A percentile compares a stretch with the other conserved stretches of the same genome.
These are phyloP conservation scores for Umimayanthus chanpuru DNA, from an alignment of 92 coral and sea anemone species.

Conservation along the genomic window DNA sequence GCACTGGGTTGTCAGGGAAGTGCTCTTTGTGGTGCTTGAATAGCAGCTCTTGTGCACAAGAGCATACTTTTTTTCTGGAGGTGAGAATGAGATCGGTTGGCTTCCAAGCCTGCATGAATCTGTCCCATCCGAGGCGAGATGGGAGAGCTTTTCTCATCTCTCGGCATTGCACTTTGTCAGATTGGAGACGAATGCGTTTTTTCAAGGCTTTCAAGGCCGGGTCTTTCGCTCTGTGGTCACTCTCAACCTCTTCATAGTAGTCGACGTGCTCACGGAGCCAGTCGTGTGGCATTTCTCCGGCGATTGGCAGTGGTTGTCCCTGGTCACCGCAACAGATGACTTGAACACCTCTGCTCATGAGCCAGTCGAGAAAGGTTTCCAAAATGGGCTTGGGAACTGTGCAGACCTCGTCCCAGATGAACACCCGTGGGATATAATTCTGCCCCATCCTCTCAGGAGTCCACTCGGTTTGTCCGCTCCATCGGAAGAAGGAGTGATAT, in stretches of 20 bases:
- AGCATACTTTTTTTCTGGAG: background rate
- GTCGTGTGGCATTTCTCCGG: no score
- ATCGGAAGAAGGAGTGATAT: no score
- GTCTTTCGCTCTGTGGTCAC: constrained; percentile 22
- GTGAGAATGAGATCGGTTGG: constrained; percentile 26
- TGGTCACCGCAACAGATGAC: constrained; percentile 24
- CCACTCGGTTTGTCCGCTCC: no score
- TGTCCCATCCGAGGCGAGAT: constrained; percentile 16
- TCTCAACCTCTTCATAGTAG: constrained; percentile 21
- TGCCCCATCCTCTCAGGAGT: no score
- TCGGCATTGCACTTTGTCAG: constrained; percentile 31
- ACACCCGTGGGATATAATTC: no score
- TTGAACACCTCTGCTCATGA: no score
- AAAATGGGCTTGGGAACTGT: no score
- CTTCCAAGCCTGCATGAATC: constrained; percentile 20
- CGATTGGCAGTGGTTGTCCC: constrained; percentile 19
- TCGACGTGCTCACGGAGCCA: background rate
- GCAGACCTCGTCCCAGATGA: no score
- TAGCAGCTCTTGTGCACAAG: constrained; percentile 16
- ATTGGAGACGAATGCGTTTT: background rate
- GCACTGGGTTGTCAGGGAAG: background rate
- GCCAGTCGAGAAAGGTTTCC: no score
- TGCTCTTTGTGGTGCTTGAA: background rate
- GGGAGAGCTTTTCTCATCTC: constrained; percentile 33
- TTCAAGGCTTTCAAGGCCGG: background rate